phyloP scores from a whole-genome alignment of 2,797 vertebrate genomes.

The Poecilia wingei region DNA sequence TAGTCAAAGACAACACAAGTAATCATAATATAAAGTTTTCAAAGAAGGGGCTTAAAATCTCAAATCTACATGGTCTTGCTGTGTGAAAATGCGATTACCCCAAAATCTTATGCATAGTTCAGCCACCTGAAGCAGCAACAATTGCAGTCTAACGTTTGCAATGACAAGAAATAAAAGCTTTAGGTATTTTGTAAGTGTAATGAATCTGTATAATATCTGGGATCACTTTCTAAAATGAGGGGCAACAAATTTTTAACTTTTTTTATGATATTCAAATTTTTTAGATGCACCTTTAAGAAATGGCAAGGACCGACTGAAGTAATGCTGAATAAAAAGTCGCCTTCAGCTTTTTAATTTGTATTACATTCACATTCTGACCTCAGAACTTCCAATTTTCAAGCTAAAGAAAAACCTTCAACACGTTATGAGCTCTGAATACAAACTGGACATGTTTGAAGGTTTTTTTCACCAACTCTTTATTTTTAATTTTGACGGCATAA shows the following conservation, averaged over 20 bases:
- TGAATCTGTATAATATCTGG: not conserved
- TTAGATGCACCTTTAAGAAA: not conserved
- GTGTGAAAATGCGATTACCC: too few species aligned
- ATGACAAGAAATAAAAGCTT: not conserved
- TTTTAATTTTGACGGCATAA: not conserved
- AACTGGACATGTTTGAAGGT: not conserved
- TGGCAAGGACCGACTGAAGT: not conserved
- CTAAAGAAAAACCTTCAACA: not conserved
- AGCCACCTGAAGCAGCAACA: too few species aligned
- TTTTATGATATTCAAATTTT: not conserved
- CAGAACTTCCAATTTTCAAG: not conserved
- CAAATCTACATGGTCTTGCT: too few species aligned
- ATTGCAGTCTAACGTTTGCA: too few species aligned
- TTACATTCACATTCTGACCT: not conserved
- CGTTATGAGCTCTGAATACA: not conserved
- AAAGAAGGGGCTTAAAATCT: too few species aligned
- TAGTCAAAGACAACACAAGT: too few species aligned
- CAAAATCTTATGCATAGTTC: too few species aligned
- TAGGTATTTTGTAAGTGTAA: not conserved
- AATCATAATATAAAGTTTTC: too few species aligned
- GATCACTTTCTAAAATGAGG: not conserved
- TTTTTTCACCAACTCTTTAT: not conserved
- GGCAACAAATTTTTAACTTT: not conserved
- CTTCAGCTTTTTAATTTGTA: not conserved
- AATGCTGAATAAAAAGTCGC: not conserved